A percentile compares a stretch with the other conserved stretches of the same genome.
phyloP scores from a whole-genome alignment of 2,888 invertebrate genomes.

The Caradrina clavipalpis region DNA sequence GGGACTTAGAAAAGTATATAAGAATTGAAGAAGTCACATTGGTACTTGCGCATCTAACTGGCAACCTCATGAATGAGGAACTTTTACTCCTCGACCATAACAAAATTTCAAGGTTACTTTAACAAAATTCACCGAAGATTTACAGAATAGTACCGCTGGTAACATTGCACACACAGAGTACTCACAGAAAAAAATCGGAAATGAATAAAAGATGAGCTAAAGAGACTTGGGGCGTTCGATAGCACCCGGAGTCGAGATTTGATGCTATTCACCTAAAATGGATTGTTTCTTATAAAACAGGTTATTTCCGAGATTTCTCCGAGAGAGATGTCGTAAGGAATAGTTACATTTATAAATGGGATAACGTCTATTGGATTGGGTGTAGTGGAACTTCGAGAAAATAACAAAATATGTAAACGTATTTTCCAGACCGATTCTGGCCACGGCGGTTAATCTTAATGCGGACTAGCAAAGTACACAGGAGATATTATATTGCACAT shows the following conservation, averaged over 20 bases:
- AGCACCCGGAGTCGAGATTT: slow-evolving; percentile 29
- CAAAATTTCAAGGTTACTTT: not conserved
- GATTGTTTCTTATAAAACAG: slow-evolving; percentile 45
- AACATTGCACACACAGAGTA: slow-evolving; percentile 6
- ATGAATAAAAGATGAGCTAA: slow-evolving; percentile 71
- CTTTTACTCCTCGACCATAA: too few relatives aligned
- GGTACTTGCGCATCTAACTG: too few relatives aligned
- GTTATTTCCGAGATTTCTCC: slow-evolving; percentile 22
- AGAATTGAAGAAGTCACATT: too few relatives aligned
- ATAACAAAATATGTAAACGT: too few relatives aligned
- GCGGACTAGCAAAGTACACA: too few relatives aligned
- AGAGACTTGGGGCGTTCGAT: slow-evolving; percentile 57
- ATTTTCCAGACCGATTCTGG: too few relatives aligned
- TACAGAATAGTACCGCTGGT: not conserved
- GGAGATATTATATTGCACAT: too few relatives aligned
- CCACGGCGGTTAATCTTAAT: too few relatives aligned
- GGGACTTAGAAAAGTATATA: too few relatives aligned
- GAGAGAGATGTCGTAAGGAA: not conserved
- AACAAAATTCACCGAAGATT: not conserved
- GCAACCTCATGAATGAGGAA: too few relatives aligned
- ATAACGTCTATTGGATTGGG: not conserved
- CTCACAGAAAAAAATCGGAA: slow-evolving; percentile 49
- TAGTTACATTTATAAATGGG: not conserved
- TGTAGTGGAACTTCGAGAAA: too few relatives aligned
- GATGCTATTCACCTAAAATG: slow-evolving; percentile 42